phyloP scores from a whole-genome alignment of 1,140 invertebrate species.

The Solenopsis invicta region DNA sequence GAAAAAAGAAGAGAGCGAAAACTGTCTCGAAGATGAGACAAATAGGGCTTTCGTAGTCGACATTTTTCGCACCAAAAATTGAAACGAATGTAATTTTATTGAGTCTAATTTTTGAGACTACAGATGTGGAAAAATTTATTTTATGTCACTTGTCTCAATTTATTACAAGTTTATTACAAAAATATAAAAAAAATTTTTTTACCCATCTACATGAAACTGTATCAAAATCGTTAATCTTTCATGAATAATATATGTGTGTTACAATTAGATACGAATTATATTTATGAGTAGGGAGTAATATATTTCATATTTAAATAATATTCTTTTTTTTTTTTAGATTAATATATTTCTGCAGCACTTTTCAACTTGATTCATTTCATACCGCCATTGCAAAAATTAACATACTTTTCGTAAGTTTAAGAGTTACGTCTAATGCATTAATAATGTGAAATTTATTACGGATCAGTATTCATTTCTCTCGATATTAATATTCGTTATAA shows the following conservation, averaged over 20 bases:
- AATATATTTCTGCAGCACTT: background rate
- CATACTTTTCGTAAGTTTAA: background rate
- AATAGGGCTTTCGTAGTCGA: conserved; percentile 12
- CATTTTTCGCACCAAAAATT: conserved; percentile 23
- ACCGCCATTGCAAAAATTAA: background rate
- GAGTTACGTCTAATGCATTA: background rate
- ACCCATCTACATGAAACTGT: background rate
- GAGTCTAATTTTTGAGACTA: background rate
- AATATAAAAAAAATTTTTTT: background rate
- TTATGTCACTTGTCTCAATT: background rate
- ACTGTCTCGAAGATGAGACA: background rate
- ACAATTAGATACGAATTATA: background rate
- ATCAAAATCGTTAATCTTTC: background rate
- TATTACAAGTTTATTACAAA: background rate
- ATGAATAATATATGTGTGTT: background rate
- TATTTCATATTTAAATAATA: background rate
- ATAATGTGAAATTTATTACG: conserved; percentile 24
- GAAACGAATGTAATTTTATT: background rate
- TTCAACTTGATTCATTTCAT: background rate
- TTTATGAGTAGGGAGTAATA: background rate
- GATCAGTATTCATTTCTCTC: background rate
- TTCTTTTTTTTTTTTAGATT: background rate
- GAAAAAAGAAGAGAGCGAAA: conserved; percentile 3
- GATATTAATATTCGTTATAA: conserved; percentile 34
- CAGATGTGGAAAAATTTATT: background rate